Conservation (phyloP, 1,140 invertebrate genomes). For the Drosophila persimilis region DNA sequence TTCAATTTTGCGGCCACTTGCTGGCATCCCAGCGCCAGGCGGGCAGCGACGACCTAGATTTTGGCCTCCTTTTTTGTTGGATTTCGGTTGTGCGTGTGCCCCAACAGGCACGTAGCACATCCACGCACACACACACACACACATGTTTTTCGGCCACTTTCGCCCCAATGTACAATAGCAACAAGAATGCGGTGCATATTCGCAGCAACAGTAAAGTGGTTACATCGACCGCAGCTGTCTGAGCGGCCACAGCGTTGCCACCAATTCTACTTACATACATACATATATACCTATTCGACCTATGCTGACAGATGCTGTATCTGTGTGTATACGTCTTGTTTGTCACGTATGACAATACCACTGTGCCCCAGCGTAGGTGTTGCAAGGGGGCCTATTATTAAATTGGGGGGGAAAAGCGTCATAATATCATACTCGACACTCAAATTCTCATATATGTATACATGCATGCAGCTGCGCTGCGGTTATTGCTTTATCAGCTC, state of each 20-base stretch:
- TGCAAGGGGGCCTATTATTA: background rate
- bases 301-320: slow-evolving; percentile 3
- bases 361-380: background rate
- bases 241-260: slow-evolving; percentile 26
- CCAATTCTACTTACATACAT: background rate
- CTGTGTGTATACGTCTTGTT: slow-evolving; percentile 26
- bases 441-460: too few relatives aligned
- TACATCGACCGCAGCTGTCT: slow-evolving; percentile 1
- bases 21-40: slow-evolving; percentile 1
- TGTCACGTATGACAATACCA: slow-evolving; percentile 61
- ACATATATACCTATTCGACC: background rate
- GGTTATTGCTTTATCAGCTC: slow-evolving; percentile 27
- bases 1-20: slow-evolving; percentile 10
- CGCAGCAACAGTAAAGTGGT: slow-evolving; percentile 15
- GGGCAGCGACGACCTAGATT: slow-evolving; percentile 18
- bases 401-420: background rate
- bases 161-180: slow-evolving; percentile 23
- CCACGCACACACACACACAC: slow-evolving; percentile 23
- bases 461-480: slow-evolving; percentile 19
- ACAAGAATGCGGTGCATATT: background rate
- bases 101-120: slow-evolving; percentile 8
- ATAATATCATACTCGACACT: background rate
- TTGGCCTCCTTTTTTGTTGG: slow-evolving; percentile 12
- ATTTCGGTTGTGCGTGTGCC: slow-evolving; percentile 28
- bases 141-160: slow-evolving; percentile 36